Evolutionary conservation across 2,113 vertebrate genomes (phyloP), one percentile per base, ranked within the genome.

Genomic region (Notiomystis cincta): DNA sequence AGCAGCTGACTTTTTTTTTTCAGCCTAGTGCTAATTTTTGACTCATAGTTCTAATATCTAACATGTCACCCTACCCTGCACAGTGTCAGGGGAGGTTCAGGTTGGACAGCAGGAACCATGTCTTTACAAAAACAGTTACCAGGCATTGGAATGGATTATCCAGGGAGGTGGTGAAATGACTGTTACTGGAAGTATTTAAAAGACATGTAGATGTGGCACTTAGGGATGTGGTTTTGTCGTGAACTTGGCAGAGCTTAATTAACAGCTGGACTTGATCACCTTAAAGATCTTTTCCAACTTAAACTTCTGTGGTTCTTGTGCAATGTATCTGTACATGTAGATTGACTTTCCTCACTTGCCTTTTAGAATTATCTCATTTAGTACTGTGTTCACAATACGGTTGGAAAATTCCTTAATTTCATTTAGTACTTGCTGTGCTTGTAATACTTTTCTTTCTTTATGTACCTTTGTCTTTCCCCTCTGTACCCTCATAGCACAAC

Each of bases 141-240:
- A 27, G 22, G 14, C 25, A 7, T 11, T 90, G 70, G 54, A 61
- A 69, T 0, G 0, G 54, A 35, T 38, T 8, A 17, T 7, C 13
- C 14, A 8, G 8, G 17, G 20, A n/a, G 20, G 13, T 44, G 33
- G 11, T 60, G 23, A 51, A n/a, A 27, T 67, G 11, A 9, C 20
- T 61, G 47, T 27, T 40, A 16, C 25, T 61, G 45, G 24, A 25
- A 21, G 11, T 35, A 18, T 27, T 47, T n/a, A 40, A 45, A 47
- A 47, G 24, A 45, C 0, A 0, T 53, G 44, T 66, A 38, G 19
- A 21, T 51, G 28, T n/a, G 37, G 27, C 22, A 33, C 10, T 27
- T 67, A 31, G 9, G 24, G 40, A 53, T 45, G 17, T 47, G 22
- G 22, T 50, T 65, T 65, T 50, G 27, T 37, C 61, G 11, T 82